These are phyloP conservation scores for Hemithea aestivaria DNA, from an alignment of 2,888 invertebrate genomes.

Conservation along the genomic window DNA sequence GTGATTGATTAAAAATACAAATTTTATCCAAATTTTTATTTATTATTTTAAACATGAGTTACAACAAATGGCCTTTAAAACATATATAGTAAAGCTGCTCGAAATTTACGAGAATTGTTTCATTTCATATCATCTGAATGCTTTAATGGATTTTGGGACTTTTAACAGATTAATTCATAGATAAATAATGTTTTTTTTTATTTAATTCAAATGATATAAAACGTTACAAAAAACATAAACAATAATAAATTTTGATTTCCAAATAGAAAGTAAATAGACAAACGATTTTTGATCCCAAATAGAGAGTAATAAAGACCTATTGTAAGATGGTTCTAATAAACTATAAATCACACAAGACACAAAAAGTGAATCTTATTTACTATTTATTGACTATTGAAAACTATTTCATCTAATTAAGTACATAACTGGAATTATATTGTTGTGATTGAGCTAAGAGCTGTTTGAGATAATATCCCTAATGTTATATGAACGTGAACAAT, in stretches of 20 bases:
- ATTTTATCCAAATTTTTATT: conserved; percentile 66
- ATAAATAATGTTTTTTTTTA: conserved; percentile 1
- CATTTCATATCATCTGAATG: conserved; percentile 19
- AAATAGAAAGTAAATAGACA: conserved; percentile 34
- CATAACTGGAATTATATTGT: conserved; percentile 44
- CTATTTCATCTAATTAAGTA: conserved; percentile 67
- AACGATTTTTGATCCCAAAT: conserved; percentile 66
- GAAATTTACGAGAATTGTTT: conserved; percentile 34
- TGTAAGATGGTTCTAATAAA: conserved; percentile 24
- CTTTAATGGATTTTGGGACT: no score
- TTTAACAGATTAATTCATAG: neutral
- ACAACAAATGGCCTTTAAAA: conserved; percentile 78
- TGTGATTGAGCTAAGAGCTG: conserved; percentile 36
- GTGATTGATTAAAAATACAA: conserved; percentile 34
- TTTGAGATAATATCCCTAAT: conserved; percentile 35
- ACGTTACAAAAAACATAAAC: conserved; percentile 12
- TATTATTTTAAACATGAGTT: conserved; percentile 76
- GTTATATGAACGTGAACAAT: conserved; percentile 28
- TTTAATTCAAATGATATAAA: conserved; percentile 19
- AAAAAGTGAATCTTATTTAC: conserved; percentile 38
- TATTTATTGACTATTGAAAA: conserved; percentile 57
- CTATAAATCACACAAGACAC: conserved; percentile 35
- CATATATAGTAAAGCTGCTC: conserved; percentile 78
- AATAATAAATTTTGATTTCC: conserved; percentile 44
- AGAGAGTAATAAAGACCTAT: conserved; percentile 16